Conservation (phyloP, 2,888 invertebrate species). For the Tryphoninae sp. region DNA sequence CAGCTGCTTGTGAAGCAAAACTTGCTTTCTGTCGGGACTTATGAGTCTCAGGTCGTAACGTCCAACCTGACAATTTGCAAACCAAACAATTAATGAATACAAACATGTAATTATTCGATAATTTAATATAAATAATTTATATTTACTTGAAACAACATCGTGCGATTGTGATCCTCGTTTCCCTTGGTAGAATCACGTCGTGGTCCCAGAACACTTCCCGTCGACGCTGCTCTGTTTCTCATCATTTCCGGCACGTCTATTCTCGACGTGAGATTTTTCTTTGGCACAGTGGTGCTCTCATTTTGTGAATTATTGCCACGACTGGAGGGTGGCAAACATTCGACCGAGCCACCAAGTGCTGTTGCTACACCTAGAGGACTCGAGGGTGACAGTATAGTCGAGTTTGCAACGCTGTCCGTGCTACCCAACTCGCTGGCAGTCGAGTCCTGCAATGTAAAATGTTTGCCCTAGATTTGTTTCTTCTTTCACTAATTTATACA, state of each 20-base stretch:
- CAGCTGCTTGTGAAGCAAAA: constrained; percentile 92
- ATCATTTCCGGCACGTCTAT: constrained; percentile 78
- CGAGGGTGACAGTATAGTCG: constrained; percentile 77
- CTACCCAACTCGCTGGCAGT: constrained; percentile 76
- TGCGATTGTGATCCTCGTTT: constrained; percentile 89
- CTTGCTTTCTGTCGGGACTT: constrained; percentile 95
- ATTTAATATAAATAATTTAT: not conserved
- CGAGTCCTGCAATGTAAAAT: constrained; percentile 73
- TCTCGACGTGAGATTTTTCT: constrained; percentile 68
- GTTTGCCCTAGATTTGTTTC: constrained; percentile 2
- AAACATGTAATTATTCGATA: not conserved
- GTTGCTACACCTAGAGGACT: constrained; percentile 71
- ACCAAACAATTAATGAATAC: constrained; percentile 3
- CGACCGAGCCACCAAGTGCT: constrained; percentile 74
- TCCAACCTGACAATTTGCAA: constrained; percentile 85
- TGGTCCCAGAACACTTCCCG: constrained; percentile 78
- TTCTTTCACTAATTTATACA: not conserved
- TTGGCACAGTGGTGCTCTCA: constrained; percentile 63
- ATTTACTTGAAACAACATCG: constrained; percentile 94
- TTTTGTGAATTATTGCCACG: constrained; percentile 69
- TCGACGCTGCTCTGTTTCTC: constrained; percentile 81
- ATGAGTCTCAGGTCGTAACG: constrained; percentile 93
- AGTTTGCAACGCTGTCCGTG: constrained; percentile 78
- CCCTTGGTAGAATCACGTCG: constrained; percentile 75
- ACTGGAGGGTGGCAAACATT: constrained; percentile 72